Evolutionary conservation across 1,140 invertebrate genomes (phyloP), one percentile per base, ranked within the genome.

Genomic region (Drosophila lini): DNA sequence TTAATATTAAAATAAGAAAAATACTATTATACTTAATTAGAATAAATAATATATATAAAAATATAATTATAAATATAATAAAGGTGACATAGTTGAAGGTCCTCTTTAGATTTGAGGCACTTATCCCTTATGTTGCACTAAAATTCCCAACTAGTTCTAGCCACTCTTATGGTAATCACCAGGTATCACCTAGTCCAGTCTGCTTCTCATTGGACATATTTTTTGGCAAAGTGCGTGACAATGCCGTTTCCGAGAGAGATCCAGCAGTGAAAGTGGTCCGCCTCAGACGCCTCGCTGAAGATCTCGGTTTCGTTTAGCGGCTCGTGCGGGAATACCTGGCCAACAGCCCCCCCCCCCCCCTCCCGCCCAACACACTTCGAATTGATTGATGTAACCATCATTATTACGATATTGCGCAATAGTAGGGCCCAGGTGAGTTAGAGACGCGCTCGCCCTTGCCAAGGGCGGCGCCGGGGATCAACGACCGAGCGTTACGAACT

Each of bases 161-260:
- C 25, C 25, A 28, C 25, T 28, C 25, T 28, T 28, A 5, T 28
- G 5, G 25, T 28, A 28, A 28, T 28, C 25, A 5, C 25, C 7
- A 15, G 57, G 56, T 64, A 64, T 61, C 31, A 36, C 16, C n/a
- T 5, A 16, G 28, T 56, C 59, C 22, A n/a, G n/a, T 3, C 15
- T 6, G 25, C 3, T 19, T n/a, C 16, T 11, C 32, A 34, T 9
- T 4, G 0, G n/a, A 41, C 34, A 16, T 15, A 22, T 62, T 65
- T 65, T 65, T 65, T 4, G 62, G 62, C 62, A 59, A 61, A 64
- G 32, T 64, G 62, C 62, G 62, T 64, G 56, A 64, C 62, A 64
- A 42, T 59, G 55, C 53, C 36, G 56, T 42, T 63, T n/a, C 53
- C 44, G 22, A 25, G 52, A 42, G 38, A 36, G 62, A 65, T 65